Evolutionary conservation across 2,797 vertebrate genomes (phyloP), one percentile per base, ranked within the genome.

Genomic region (Bryconaethiops microstoma): DNA sequence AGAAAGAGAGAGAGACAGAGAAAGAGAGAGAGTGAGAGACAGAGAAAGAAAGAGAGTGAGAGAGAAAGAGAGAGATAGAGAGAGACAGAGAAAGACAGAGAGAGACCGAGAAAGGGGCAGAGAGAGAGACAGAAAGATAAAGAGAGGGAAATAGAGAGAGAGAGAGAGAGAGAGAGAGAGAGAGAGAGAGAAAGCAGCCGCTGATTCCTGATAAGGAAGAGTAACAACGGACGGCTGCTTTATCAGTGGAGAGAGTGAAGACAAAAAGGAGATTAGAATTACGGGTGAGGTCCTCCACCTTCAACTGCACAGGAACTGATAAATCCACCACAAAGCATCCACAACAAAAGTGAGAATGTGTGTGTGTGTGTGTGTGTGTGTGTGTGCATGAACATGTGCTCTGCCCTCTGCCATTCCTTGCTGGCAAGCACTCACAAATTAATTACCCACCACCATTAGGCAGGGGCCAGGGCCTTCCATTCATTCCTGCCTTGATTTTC

Each of bases 191-290:
- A 54, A 39, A 79, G 68, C 60, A 72, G 50, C 40, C 55, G 17
- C 57, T 35, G 75, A 78, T 86, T 69, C 74, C 80, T 70, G 82
- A 87, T 83, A 87, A 86, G 60, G 67, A 39, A 78, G 54, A 71
- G 77, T 76, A 82, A 82, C 72, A 83, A 81, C 50, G 35, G 80
- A 84, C 79, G 69, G 77, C 54, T 54, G 40, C 68, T 84, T 86
- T 82, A 88, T 86, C 87, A 80, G 67, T 23, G 54, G 42, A 69
- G 77, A 76, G 76, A 75, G 75, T 35, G 77, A 84, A 82, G 83
- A 84, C 83, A 84, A 86, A 85, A 75, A 71, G 42, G 62, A 87
- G 87, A 86, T 87, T 85, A 88, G 64, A 83, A 71, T 87, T 83
- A 76, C 81, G 85, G 81, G 81, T 23, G 60, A 85, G 65, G 60